Conservation (phyloP, 2,113 vertebrate genomes). For the Paedocypris sp. region DNA sequence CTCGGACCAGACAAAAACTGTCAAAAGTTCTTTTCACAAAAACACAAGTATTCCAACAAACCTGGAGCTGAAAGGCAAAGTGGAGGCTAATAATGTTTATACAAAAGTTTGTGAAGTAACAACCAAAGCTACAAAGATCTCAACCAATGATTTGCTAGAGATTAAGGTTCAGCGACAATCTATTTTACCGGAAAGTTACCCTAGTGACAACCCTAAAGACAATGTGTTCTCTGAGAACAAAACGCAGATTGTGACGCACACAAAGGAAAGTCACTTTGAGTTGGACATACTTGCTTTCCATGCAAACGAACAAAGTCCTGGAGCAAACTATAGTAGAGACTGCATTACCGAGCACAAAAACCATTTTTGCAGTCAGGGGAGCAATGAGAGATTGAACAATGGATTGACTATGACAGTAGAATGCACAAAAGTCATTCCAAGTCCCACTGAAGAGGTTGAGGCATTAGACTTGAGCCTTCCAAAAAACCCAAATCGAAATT, state of each 20-base stretch:
- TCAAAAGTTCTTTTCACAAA: conserved; percentile 3
- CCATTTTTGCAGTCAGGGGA: conserved; percentile 1
- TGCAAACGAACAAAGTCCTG: conserved; percentile 4
- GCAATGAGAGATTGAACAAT: not conserved
- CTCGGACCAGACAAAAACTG: not conserved
- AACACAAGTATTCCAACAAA: not conserved
- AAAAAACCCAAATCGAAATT: conserved; percentile 41
- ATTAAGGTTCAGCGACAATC: conserved; percentile 25
- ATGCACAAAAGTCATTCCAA: not conserved
- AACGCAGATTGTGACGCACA: not conserved
- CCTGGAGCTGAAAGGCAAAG: not conserved
- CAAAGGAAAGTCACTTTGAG: not conserved
- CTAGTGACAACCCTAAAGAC: conserved; percentile 1
- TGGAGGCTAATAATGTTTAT: not conserved
- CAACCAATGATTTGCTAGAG: conserved; percentile 19
- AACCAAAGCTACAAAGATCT: conserved; percentile 30
- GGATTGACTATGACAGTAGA: not conserved
- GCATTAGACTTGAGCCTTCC: conserved; percentile 62
- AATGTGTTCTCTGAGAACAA: conserved; percentile 13
- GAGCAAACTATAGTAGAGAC: not conserved
- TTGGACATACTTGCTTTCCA: not conserved
- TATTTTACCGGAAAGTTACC: not conserved
- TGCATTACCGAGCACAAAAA: not conserved
- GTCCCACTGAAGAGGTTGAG: conserved; percentile 45
- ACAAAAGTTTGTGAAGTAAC: conserved; percentile 4